A percentile compares a stretch with the other conserved stretches of the same genome.
Conservation (phyloP, 2,797 vertebrate genomes). For the Phalloptychus januarius region DNA sequence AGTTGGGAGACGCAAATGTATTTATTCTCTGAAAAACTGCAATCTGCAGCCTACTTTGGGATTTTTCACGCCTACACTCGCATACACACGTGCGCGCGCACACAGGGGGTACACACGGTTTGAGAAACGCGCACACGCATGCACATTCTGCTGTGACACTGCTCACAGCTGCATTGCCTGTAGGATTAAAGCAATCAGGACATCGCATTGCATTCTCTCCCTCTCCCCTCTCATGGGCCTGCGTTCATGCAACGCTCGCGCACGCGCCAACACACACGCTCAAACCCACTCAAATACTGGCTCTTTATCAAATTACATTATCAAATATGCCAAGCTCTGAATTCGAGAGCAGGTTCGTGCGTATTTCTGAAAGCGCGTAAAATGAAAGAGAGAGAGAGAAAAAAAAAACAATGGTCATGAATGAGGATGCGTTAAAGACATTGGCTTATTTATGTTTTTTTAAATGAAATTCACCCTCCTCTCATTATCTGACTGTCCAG, state of each 20-base stretch:
- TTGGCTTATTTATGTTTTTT: background rate
- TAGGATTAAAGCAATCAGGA: slow-evolving; percentile 91
- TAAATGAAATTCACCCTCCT: background rate
- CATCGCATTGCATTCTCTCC: slow-evolving; percentile 79
- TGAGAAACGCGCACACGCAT: slow-evolving; percentile 34
- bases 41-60: slow-evolving; percentile 77
- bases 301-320: slow-evolving; percentile 76
- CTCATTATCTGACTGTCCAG: slow-evolving; percentile 16
- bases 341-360: slow-evolving; percentile 58
- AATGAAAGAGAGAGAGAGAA: background rate
- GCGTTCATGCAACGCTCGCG: background rate
- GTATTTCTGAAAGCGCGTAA: slow-evolving; percentile 41
- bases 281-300: slow-evolving; percentile 40
- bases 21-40: slow-evolving; percentile 45
- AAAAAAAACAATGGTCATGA: slow-evolving; percentile 26
- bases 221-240: slow-evolving; percentile 39
- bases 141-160: slow-evolving; percentile 72
- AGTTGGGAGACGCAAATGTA: slow-evolving; percentile 52
- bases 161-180: slow-evolving; percentile 98
- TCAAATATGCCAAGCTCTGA: slow-evolving; percentile 70
- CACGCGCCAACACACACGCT: slow-evolving; percentile 28
- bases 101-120: slow-evolving; percentile 63
- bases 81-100: slow-evolving; percentile 26
- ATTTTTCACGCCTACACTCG: slow-evolving; percentile 87
- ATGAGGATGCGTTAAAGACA: slow-evolving; percentile 15